Percentiles rank a stretch among this genome's conserved stretches.
Evolutionary conservation across 2,113 vertebrate genomes (phyloP).

Genomic region (Hippopotamus amphibius): DNA sequence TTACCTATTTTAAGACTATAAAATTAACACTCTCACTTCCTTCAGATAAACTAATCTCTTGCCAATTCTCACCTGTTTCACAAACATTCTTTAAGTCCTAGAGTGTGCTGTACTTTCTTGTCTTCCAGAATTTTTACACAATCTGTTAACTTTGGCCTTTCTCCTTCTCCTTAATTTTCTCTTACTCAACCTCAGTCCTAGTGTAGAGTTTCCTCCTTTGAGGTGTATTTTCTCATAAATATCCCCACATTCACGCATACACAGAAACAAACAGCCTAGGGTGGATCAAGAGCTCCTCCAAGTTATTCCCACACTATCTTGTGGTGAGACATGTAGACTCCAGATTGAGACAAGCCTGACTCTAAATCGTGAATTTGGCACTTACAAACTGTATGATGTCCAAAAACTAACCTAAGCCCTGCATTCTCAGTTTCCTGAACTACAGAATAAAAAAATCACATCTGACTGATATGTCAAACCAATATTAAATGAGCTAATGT

Average conservation of each 20-base stretch:
- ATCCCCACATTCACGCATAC: not conserved
- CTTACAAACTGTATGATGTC: not conserved
- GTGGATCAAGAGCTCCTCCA: not conserved
- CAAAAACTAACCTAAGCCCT: slow-evolving; percentile 15
- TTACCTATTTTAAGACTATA: not conserved
- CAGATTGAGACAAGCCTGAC: not conserved
- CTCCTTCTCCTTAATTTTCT: not conserved
- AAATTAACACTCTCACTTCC: not conserved
- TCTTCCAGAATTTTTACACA: not conserved
- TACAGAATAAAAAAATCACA: slow-evolving; percentile 38
- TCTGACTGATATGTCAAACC: slow-evolving; percentile 27
- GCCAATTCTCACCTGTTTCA: not conserved
- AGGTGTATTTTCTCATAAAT: not conserved
- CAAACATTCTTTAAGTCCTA: not conserved
- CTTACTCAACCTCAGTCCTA: not conserved
- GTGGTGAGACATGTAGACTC: not conserved
- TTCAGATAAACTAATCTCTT: not conserved
- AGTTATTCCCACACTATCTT: not conserved
- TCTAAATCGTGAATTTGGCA: not conserved
- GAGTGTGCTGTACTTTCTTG: not conserved
- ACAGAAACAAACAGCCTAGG: not conserved
- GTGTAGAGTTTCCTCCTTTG: not conserved
- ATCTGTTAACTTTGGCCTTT: not conserved
- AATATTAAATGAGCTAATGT: slow-evolving; percentile 17
- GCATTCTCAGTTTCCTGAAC: not conserved